Percentiles rank a stretch among this genome's conserved stretches.
These are phyloP conservation scores for Euproctis similis DNA, from an alignment of 2,888 invertebrate species.

Conservation along the genomic window DNA sequence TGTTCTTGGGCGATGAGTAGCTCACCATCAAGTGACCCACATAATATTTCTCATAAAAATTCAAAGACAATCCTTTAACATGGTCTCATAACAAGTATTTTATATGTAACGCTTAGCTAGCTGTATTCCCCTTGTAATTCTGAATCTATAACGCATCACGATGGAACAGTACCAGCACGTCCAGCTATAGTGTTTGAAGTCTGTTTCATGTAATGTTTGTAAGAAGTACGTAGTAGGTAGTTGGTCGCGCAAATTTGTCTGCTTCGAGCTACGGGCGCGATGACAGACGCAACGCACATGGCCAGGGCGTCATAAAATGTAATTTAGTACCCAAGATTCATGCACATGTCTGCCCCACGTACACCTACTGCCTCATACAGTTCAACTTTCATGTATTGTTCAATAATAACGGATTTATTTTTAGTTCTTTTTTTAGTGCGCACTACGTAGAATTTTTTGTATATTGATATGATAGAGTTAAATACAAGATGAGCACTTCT, in stretches of 20 bases:
- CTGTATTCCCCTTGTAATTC: too few species aligned
- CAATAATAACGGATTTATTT: conserved; percentile 5
- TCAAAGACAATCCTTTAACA: too few species aligned
- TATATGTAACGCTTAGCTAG: too few species aligned
- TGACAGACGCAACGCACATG: conserved; percentile 59
- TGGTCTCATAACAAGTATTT: too few species aligned
- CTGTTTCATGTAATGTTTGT: conserved; percentile 18
- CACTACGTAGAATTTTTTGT: too few species aligned
- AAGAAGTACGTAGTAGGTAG: conserved; percentile 8
- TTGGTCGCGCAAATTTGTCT: conserved; percentile 26
- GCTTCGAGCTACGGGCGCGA: conserved; percentile 22
- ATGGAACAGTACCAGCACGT: conserved; percentile 20
- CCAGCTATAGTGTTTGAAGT: conserved; percentile 11
- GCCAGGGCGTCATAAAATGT: conserved; percentile 60
- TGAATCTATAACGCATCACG: conserved; percentile 12
- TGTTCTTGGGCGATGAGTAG: too few species aligned
- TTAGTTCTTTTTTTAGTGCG: too few species aligned
- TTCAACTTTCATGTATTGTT: conserved; percentile 30
- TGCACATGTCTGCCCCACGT: conserved; percentile 23
- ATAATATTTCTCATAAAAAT: too few species aligned
- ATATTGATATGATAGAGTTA: too few species aligned
- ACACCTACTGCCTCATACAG: conserved; percentile 19
- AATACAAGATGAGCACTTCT: too few species aligned
- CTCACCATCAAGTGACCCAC: too few species aligned
- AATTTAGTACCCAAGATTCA: conserved; percentile 48